Percentiles rank a stretch among this genome's conserved stretches.
Evolutionary conservation across 2,113 vertebrate genomes (phyloP).

Genomic region (Brevimyrus niger): DNA sequence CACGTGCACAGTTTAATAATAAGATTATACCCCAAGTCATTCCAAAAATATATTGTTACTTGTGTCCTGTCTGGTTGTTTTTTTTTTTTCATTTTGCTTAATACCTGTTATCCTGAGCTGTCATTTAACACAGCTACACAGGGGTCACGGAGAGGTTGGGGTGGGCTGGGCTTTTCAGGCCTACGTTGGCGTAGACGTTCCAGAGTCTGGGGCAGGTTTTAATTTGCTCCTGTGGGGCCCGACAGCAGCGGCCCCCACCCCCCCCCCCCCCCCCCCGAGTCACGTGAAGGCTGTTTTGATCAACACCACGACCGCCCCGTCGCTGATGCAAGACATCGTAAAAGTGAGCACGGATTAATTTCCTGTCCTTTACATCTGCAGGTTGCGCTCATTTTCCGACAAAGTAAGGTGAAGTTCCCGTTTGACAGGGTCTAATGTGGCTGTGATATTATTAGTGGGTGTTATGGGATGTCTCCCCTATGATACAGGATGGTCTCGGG

Average conservation of each 20-base stretch:
- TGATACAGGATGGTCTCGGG: neutral
- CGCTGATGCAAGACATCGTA: conserved; percentile 59
- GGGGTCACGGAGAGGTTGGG: neutral
- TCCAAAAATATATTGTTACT: neutral
- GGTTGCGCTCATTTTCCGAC: neutral
- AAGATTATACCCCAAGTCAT: neutral
- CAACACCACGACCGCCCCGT: conserved; percentile 16
- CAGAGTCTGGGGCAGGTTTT: conserved; percentile 3
- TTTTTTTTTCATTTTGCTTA: neutral
- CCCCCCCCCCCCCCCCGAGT: neutral
- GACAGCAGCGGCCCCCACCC: neutral
- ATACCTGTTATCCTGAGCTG: conserved; percentile 10
- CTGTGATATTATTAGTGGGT: neutral
- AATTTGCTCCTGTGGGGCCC: conserved; percentile 19
- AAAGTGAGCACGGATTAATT: conserved; percentile 38
- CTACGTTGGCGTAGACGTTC: neutral
- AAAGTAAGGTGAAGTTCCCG: conserved; percentile 4
- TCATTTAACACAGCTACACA: neutral
- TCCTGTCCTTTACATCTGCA: conserved; percentile 10
- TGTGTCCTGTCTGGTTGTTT: neutral
- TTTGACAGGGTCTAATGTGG: neutral
- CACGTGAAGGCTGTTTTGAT: conserved; percentile 21
- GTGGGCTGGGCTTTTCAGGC: neutral
- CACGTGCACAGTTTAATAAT: neutral
- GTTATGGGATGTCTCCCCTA: neutral